Evolutionary conservation across 2,888 invertebrate genomes (phyloP), one percentile per base, ranked within the genome.

Genomic region (Dione vanillae): DNA sequence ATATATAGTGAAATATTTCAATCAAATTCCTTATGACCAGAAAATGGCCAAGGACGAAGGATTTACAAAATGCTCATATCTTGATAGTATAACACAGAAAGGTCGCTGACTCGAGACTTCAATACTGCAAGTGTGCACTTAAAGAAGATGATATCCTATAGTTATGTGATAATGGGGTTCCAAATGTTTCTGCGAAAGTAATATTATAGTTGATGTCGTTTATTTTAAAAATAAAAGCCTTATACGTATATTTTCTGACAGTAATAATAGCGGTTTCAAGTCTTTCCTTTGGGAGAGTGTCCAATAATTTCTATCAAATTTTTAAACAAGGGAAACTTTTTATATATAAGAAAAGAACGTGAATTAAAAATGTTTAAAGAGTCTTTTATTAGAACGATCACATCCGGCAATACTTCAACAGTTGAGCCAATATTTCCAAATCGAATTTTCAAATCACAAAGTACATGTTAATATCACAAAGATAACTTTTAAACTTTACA

Each of bases 321-420:
- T n/a, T n/a, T n/a, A n/a, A n/a, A n/a, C n/a, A n/a, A n/a, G n/a
- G n/a, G n/a, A n/a, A n/a, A n/a, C n/a, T n/a, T n/a, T n/a, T n/a
- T n/a, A 19, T 52, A 61, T 37, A 19, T 68, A 11, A 52, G 47
- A 65, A 54, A 49, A 52, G 43, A 65, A 51, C 49, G 62, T 51
- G 69, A 74, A 67, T 74, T 74, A 69, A 68, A 71, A 71, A 71
- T 71, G 62, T 69, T 56, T 62, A 61, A 49, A 37, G n/a, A n/a
- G 27, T 45, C 61, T 54, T 65, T 72, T 62, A 72, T 74, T 69
- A 66, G 27, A 20, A 27, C 20, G 40, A 56, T 56, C 56, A 49
- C 47, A 68, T 45, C 61, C 52, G 52, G 59, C 59, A 59, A 62
- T 45, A 52, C 61, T 62, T 68, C 61, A 54, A 62, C 61, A 67